These are phyloP conservation scores for Octonoba sinensis DNA, from an alignment of 2,888 invertebrate species.

Conservation along the genomic window DNA sequence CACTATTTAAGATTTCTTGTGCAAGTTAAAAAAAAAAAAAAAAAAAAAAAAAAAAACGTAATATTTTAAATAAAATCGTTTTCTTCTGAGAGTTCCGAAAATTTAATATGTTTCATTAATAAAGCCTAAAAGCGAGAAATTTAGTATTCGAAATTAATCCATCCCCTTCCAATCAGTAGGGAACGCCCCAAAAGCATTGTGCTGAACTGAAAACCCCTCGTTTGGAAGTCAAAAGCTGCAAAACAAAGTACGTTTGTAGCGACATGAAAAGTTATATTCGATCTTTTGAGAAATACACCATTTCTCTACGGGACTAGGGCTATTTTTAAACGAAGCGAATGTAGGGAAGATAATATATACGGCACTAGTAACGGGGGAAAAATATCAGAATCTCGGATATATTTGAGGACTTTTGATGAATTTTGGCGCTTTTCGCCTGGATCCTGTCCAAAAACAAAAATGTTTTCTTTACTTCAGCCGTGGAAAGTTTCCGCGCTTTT, in stretches of 20 bases:
- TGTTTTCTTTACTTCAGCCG: constrained; percentile 29
- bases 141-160: too few relatives aligned
- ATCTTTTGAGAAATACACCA: background rate
- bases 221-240: background rate
- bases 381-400: constrained; percentile 54
- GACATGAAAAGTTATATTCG: constrained; percentile 7
- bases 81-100: too few relatives aligned
- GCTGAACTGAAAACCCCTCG: too few relatives aligned
- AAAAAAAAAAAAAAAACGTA: too few relatives aligned
- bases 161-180: too few relatives aligned
- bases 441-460: constrained; percentile 44
- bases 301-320: background rate
- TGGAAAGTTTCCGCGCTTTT: constrained; percentile 49
- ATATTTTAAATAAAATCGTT: too few relatives aligned
- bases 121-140: too few relatives aligned
- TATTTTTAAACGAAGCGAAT: constrained; percentile 51
- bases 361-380: constrained; percentile 41
- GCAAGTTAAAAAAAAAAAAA: too few relatives aligned
- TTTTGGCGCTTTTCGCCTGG: constrained; percentile 54
- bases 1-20: too few relatives aligned
- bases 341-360: constrained; percentile 48
- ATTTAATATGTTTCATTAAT: too few relatives aligned
- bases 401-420: constrained; percentile 61
- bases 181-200: too few relatives aligned
- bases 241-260: constrained; percentile 3